Conservation (phyloP, 2,797 vertebrate genomes). For the Anguilla obscura region DNA sequence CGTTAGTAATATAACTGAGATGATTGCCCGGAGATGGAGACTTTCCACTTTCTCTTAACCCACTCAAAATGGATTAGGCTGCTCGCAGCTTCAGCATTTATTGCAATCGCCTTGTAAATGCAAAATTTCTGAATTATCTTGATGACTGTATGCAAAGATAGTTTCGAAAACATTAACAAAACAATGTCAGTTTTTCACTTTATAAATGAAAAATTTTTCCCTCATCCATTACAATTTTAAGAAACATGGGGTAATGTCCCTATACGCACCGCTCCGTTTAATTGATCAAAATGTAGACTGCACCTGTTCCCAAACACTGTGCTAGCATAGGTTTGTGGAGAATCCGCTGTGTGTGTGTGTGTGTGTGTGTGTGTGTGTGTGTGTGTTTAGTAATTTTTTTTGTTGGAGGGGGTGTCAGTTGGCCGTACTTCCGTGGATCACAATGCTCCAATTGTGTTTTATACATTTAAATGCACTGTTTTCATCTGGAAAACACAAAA, state of each 20-base stretch:
- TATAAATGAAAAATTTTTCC: neutral
- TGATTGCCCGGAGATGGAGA: neutral
- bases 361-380: too few relatives aligned
- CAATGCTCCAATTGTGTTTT: neutral
- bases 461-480: constrained; percentile 4
- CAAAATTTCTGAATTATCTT: neutral
- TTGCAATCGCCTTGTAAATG: neutral
- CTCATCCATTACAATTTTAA: too few relatives aligned
- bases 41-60: neutral
- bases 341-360: neutral
- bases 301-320: constrained; percentile 32
- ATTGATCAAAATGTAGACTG: constrained; percentile 37
- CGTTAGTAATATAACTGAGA: neutral
- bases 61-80: neutral
- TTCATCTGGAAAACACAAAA: neutral
- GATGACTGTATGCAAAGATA: too few relatives aligned
- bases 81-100: neutral
- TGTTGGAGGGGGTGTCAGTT: neutral
- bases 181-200: neutral
- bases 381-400: too few relatives aligned
- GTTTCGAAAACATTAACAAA: too few relatives aligned
- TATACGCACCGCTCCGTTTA: constrained; percentile 28
- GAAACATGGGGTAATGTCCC: neutral
- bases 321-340: neutral
- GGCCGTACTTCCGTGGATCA: neutral